Evolutionary conservation across 2,888 invertebrate genomes (phyloP).

Genomic region (Petrolisthes cinctipes): DNA sequence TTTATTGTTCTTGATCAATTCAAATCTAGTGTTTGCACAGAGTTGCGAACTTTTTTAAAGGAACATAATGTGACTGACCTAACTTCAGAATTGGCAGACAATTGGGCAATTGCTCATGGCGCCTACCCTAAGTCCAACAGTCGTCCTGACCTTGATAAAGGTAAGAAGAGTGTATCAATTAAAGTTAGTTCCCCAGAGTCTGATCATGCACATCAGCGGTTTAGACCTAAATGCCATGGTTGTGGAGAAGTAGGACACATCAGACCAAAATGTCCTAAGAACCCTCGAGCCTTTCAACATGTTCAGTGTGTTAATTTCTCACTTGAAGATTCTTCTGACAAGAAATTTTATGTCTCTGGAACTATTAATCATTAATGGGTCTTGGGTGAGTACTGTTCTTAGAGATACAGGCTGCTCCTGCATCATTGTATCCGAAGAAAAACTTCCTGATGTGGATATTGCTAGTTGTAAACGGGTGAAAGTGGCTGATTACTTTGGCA

Average conservation of each 20-base stretch:
- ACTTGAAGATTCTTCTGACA: too few relatives aligned
- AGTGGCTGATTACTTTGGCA: too few relatives aligned
- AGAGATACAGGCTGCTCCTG: conserved; percentile 13
- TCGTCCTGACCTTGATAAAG: not conserved
- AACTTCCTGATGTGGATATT: not conserved
- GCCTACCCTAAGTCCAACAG: not conserved
- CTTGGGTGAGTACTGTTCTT: too few relatives aligned
- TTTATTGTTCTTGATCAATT: not conserved
- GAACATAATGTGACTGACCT: not conserved
- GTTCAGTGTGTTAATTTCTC: too few relatives aligned
- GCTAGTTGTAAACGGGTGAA: too few relatives aligned
- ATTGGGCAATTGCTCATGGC: not conserved
- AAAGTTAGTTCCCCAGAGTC: not conserved
- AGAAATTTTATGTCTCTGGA: too few relatives aligned
- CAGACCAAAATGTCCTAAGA: not conserved
- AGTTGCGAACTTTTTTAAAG: not conserved
- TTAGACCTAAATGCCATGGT: not conserved
- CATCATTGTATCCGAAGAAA: conserved; percentile 16
- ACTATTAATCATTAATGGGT: too few relatives aligned
- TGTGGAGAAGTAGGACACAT: not conserved
- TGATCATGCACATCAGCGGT: not conserved
- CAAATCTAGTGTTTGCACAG: not conserved
- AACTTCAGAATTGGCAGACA: not conserved
- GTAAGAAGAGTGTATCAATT: not conserved
- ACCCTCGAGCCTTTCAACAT: not conserved